Conservation (phyloP, 2,113 vertebrate species). For the Micronycteris hirsuta region DNA sequence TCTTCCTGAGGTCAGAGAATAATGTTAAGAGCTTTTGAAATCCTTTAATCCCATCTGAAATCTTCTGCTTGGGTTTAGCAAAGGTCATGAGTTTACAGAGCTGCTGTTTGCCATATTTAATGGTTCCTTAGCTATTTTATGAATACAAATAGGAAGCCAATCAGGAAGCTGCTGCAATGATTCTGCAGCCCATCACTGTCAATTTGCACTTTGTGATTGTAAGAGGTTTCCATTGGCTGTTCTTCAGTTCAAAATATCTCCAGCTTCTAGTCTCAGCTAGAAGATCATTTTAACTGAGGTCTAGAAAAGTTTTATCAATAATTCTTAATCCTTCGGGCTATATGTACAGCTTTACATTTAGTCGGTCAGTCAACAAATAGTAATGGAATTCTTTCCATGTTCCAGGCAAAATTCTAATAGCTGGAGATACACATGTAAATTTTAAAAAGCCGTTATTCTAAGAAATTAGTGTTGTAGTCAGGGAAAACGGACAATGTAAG, state of each 20-base stretch:
- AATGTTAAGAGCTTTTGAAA: background rate
- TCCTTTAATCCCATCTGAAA: background rate
- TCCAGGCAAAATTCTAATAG: background rate
- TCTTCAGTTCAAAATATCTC: background rate
- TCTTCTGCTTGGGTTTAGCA: background rate
- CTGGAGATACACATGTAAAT: background rate
- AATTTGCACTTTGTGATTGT: background rate
- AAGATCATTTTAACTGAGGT: background rate
- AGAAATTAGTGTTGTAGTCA: background rate
- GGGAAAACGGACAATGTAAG: background rate
- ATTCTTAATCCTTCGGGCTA: background rate
- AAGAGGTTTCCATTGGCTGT: background rate
- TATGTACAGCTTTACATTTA: background rate
- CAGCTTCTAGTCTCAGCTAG: background rate
- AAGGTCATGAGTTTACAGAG: background rate
- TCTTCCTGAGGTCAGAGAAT: constrained; percentile 23
- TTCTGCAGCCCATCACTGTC: background rate
- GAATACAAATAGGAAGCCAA: background rate
- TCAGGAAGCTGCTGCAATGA: background rate
- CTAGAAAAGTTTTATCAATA: background rate
- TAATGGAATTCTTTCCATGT: background rate
- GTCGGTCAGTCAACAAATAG: background rate
- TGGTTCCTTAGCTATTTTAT: background rate
- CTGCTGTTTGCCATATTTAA: background rate
- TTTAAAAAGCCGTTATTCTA: background rate